Conservation (phyloP, 2,113 vertebrate species). For the Myxocyprinus asiaticus region DNA sequence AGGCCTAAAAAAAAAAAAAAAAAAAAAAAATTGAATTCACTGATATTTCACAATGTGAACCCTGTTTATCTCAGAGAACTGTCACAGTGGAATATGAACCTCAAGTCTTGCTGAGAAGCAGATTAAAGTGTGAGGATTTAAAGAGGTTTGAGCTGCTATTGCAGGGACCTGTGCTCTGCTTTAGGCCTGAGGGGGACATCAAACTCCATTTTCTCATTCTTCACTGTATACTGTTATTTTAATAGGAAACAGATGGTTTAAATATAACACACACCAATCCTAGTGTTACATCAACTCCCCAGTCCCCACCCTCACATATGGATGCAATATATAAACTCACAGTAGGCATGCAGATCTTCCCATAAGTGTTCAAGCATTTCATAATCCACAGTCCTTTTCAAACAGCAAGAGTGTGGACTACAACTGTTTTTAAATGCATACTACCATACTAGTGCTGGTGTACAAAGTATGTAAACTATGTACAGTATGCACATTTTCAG, state of each 20-base stretch:
- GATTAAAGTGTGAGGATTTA: slow-evolving; percentile 44
- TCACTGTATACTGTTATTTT: slow-evolving; percentile 8
- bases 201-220: slow-evolving; percentile 23
- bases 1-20: too few species aligned
- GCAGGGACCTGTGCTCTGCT: neutral
- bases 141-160: slow-evolving; percentile 36
- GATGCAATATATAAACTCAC: neutral
- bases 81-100: neutral
- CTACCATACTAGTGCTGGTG: too few species aligned
- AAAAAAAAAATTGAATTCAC: too few species aligned
- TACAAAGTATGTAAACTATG: neutral
- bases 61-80: neutral
- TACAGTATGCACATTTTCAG: neutral
- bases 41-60: too few species aligned
- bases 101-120: slow-evolving; percentile 15
- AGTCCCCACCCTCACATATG: slow-evolving; percentile 12
- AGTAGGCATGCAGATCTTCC: slow-evolving; percentile 31
- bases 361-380: neutral
- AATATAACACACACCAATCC: slow-evolving; percentile 23
- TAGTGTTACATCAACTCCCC: slow-evolving; percentile 35
- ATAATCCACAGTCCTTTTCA: neutral
- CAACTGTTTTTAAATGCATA: too few species aligned
- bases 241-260: slow-evolving; percentile 38
- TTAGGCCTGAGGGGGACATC: neutral
- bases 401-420: neutral